Percentiles rank a stretch among this genome's conserved stretches.
These are phyloP conservation scores for Vidua chalybeata DNA, from an alignment of 2,113 vertebrate genomes.

Conservation along the genomic window DNA sequence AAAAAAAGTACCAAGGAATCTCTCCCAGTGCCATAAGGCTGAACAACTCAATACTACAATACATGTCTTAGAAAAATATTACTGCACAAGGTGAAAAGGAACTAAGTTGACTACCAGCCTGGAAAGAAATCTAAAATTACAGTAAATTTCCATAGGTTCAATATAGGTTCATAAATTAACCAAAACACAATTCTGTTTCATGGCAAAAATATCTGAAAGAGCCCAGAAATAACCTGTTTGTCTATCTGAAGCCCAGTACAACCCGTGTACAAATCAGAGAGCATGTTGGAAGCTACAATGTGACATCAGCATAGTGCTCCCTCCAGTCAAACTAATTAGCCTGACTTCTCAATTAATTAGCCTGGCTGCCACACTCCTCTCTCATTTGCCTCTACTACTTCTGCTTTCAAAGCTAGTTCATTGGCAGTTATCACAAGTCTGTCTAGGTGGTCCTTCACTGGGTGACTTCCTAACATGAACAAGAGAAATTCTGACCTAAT, in stretches of 20 bases:
- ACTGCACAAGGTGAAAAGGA: not conserved
- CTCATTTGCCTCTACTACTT: not conserved
- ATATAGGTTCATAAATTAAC: not conserved
- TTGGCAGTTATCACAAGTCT: not conserved
- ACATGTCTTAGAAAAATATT: not conserved
- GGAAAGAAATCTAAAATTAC: not conserved
- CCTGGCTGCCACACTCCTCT: not conserved
- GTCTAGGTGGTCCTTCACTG: not conserved
- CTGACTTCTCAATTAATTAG: slow-evolving; percentile 16
- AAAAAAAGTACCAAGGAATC: not conserved
- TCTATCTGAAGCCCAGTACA: not conserved
- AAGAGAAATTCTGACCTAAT: not conserved
- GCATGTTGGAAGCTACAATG: not conserved
- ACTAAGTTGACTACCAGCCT: not conserved
- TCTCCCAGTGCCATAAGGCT: not conserved
- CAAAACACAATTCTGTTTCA: not conserved
- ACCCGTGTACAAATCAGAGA: not conserved
- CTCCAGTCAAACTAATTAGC: slow-evolving; percentile 17
- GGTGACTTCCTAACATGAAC: not conserved
- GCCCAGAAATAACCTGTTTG: not conserved
- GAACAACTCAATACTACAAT: not conserved
- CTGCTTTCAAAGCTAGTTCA: not conserved
- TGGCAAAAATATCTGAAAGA: not conserved
- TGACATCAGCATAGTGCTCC: not conserved
- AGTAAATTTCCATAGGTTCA: not conserved